Evolutionary conservation across 2,888 invertebrate species (phyloP).

Genomic region (Sarcophaga variegata): DNA sequence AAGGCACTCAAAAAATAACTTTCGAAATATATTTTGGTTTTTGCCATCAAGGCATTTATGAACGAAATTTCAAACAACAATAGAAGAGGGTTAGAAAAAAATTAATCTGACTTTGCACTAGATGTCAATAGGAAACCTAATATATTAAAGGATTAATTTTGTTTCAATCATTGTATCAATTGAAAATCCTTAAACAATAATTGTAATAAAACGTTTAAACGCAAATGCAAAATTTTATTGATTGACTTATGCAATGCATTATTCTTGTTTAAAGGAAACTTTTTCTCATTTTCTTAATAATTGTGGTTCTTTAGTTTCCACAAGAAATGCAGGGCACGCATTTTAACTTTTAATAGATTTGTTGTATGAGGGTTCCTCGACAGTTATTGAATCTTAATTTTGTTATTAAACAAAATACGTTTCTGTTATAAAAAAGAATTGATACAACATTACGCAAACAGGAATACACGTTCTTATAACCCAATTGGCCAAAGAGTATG

Average conservation of each 20-base stretch:
- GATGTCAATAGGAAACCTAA: too few relatives aligned
- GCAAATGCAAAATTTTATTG: slow-evolving; percentile 31
- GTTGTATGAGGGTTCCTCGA: slow-evolving; percentile 42
- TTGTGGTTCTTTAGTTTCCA: slow-evolving; percentile 33
- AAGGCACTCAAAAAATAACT: too few relatives aligned
- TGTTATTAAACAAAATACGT: slow-evolving; percentile 53
- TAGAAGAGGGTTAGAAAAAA: too few relatives aligned
- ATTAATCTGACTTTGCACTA: too few relatives aligned
- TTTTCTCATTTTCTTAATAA: slow-evolving; percentile 39
- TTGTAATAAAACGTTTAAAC: background rate
- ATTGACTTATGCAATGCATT: slow-evolving; percentile 30
- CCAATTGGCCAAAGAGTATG: background rate
- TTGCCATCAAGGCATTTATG: too few relatives aligned
- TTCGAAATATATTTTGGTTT: too few relatives aligned
- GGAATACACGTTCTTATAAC: background rate
- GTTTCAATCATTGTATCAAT: too few relatives aligned
- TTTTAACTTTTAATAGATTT: slow-evolving; percentile 62
- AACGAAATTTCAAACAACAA: too few relatives aligned
- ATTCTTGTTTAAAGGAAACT: slow-evolving; percentile 3
- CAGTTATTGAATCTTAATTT: slow-evolving; percentile 59
- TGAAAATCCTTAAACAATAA: background rate
- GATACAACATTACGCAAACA: background rate
- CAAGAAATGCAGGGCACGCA: slow-evolving; percentile 60
- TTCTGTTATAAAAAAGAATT: slow-evolving; percentile 19
- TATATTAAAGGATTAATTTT: too few relatives aligned